phyloP scores from a whole-genome alignment of 23 tunicate species.

The Styela clava region DNA sequence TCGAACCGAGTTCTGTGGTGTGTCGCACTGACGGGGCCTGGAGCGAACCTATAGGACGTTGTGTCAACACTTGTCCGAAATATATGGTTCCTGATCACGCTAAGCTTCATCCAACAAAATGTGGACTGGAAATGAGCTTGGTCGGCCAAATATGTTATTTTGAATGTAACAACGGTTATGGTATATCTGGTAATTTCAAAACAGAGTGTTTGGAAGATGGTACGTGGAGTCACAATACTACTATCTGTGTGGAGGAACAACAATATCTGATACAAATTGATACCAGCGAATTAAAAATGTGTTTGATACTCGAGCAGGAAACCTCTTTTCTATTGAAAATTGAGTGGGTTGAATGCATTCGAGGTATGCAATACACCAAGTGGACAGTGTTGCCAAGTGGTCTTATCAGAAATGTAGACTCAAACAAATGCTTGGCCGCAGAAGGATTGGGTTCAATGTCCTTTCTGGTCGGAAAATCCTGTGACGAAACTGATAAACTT shows the following conservation, averaged over 20 bases:
- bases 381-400: constrained; percentile 31
- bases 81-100: constrained; percentile 12
- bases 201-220: constrained; percentile 28
- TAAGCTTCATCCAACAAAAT: constrained; percentile 25
- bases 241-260: constrained; percentile 25
- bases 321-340: neutral
- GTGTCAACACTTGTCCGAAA: constrained; percentile 30
- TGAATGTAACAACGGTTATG: constrained; percentile 31
- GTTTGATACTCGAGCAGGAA: constrained; percentile 2
- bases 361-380: neutral
- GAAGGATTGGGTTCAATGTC: constrained; percentile 17
- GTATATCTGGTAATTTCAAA: constrained; percentile 2
- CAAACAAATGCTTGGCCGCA: constrained; percentile 32
- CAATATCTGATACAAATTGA: constrained; percentile 26
- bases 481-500: constrained; percentile 34
- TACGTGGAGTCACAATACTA: constrained; percentile 20
- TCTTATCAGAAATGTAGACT: constrained; percentile 18
- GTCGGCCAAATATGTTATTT: constrained; percentile 20
- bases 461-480: constrained; percentile 4
- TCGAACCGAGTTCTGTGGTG: constrained; percentile 18
- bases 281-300: neutral
- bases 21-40: constrained; percentile 40
- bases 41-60: constrained; percentile 47
- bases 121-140: constrained; percentile 19
- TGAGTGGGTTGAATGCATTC: constrained; percentile 1